A percentile compares a stretch with the other conserved stretches of the same genome.
phyloP scores from a whole-genome alignment of 1,140 invertebrate genomes.

The Stenopsyche tienmushanensis region DNA sequence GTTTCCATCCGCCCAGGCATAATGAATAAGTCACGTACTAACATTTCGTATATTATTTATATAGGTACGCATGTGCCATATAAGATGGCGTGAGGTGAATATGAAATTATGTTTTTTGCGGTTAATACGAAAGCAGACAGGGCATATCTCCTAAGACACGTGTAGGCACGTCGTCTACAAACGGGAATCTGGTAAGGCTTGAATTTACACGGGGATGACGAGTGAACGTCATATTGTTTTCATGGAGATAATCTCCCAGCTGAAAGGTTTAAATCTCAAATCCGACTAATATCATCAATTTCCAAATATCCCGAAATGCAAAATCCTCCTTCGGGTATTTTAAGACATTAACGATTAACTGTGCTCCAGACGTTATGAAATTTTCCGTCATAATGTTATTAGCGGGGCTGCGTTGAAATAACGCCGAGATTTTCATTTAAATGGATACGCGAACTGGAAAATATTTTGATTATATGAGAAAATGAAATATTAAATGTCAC shows the following conservation, averaged over 20 bases:
- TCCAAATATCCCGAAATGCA: not conserved
- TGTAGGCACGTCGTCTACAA: slow-evolving; percentile 1
- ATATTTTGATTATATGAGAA: too few species aligned
- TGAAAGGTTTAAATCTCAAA: not conserved
- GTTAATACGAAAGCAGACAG: slow-evolving; percentile 7
- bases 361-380: too few species aligned
- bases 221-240: not conserved
- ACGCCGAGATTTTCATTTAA: too few species aligned
- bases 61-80: slow-evolving; percentile 51
- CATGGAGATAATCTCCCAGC: not conserved
- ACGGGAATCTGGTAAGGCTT: not conserved
- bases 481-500: too few species aligned
- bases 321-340: too few species aligned
- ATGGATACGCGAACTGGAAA: too few species aligned
- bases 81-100: slow-evolving; percentile 37
- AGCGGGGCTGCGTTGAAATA: too few species aligned
- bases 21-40: slow-evolving; percentile 56
- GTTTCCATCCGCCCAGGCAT: slow-evolving; percentile 45
- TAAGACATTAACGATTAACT: too few species aligned
- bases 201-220: not conserved
- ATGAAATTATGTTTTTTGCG: slow-evolving; percentile 23
- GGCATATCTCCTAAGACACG: not conserved
- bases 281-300: not conserved
- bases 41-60: slow-evolving; percentile 54
- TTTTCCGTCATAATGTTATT: too few species aligned